These are phyloP conservation scores for Steinernema khuongi DNA, from an alignment of 1,140 invertebrate genomes.

Conservation along the genomic window DNA sequence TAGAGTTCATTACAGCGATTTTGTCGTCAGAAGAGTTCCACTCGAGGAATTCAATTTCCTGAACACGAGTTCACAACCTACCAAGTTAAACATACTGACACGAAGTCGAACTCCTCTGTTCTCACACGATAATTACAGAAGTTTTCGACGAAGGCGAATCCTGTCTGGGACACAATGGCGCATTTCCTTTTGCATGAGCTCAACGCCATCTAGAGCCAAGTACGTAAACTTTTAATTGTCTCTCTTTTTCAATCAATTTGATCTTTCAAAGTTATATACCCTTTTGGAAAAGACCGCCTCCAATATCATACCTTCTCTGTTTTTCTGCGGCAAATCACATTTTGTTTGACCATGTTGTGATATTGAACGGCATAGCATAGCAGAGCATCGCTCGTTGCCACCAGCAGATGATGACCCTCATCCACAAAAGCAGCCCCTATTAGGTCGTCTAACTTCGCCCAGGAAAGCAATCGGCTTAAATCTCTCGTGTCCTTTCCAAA, in stretches of 20 bases:
- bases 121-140: background rate
- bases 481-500: background rate
- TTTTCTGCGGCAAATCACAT: background rate
- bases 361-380: background rate
- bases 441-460: background rate
- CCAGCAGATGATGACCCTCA: background rate
- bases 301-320: slow-evolving; percentile 1
- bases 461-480: background rate
- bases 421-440: background rate
- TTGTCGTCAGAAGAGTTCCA: background rate
- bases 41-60: background rate
- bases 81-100: background rate
- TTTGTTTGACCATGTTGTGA: background rate
- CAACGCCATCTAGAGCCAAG: background rate
- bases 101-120: background rate
- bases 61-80: background rate
- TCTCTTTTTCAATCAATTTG: too few relatives aligned
- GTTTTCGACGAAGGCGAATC: background rate
- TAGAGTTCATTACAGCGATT: background rate
- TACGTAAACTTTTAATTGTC: too few relatives aligned
- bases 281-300: too few relatives aligned
- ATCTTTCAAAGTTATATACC: background rate
- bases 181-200: background rate
- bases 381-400: background rate
- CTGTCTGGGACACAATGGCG: background rate